phyloP scores from a whole-genome alignment of 2,797 vertebrate genomes.

The Meda fulgida region DNA sequence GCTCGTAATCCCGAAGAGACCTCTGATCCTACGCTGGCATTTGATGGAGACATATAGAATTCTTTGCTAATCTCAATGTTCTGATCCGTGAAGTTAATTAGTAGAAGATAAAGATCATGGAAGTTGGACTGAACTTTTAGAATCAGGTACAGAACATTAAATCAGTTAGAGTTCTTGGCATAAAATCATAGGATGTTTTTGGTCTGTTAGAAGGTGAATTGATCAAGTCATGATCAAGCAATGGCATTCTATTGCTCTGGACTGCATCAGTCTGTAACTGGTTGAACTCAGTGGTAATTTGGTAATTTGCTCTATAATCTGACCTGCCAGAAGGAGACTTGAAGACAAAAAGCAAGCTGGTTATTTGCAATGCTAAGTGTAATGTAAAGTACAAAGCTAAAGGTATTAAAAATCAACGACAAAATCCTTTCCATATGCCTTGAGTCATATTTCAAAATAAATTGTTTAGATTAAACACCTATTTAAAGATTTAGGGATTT shows the following conservation, averaged over 20 bases:
- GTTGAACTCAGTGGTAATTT: neutral
- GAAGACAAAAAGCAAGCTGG: neutral
- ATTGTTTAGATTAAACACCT: neutral
- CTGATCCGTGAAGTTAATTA: conserved; percentile 48
- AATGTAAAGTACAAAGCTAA: neutral
- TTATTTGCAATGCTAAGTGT: neutral
- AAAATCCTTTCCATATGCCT: neutral
- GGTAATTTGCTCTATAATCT: neutral
- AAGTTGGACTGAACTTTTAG: conserved; percentile 52
- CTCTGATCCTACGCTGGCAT: conserved; percentile 44
- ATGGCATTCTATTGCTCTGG: neutral
- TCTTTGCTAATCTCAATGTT: conserved; percentile 37
- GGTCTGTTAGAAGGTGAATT: neutral
- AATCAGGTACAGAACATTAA: conserved; percentile 22
- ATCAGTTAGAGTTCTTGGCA: conserved; percentile 42
- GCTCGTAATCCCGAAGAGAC: conserved; percentile 25
- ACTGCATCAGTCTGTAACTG: neutral
- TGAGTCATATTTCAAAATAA: neutral
- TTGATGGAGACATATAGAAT: conserved; percentile 62
- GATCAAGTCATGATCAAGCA: neutral
- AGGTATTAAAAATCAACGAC: neutral
- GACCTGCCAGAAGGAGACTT: neutral
- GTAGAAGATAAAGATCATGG: conserved; percentile 23
- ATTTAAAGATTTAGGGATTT: neutral
- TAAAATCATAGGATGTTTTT: conserved; percentile 43